Evolutionary conservation across 2,797 vertebrate genomes (phyloP), one percentile per base, ranked within the genome.

Genomic region (Crax fasciolata): DNA sequence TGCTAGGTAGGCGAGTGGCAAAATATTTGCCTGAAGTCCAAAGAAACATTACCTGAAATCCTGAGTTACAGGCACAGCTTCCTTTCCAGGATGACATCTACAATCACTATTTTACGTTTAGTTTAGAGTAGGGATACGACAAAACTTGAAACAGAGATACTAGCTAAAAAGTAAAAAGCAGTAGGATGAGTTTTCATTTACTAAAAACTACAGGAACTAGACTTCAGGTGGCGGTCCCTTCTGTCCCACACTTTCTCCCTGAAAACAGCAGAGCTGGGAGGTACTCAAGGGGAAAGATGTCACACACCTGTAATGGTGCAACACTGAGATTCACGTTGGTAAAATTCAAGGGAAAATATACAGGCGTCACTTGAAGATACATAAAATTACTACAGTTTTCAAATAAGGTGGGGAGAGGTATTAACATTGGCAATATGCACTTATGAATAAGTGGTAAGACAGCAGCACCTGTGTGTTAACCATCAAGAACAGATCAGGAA

Each of bases 241-340:
- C 63, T 41, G 61, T 44, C 57, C 52, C 61, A 74, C 30, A 25
- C 9, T 41, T 67, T 48, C 12, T 89, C 75, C 61, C 58, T 0
- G 0, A 59, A 48, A 49, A 51, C 52, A 35, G 16, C 5, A 74
- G 0, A 0, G 38, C 55, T 73, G 46, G 24, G 23, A 55, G 38
- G 6, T 32, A 17, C 76, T 54, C 27, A 13, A 25, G 6, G 6
- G 30, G 13, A 54, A 61, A 68, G 28, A 62, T 1, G 2, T 18
- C 61, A 87, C 54, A 78, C 2, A 4, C 27, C 51, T 17, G 10
- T 3, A 46, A 54, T 59, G 25, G 18, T 1, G 2, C 20, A 71
- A 46, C 2, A 3, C 12, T 72, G 3, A 67, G 46, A 81, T 19
- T 21, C 0, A 0, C 20, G 8, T 48, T 43, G 57, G 61, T 46